Evolutionary conservation across 1,140 invertebrate genomes (phyloP).

Genomic region (Coptotermes formosanus): DNA sequence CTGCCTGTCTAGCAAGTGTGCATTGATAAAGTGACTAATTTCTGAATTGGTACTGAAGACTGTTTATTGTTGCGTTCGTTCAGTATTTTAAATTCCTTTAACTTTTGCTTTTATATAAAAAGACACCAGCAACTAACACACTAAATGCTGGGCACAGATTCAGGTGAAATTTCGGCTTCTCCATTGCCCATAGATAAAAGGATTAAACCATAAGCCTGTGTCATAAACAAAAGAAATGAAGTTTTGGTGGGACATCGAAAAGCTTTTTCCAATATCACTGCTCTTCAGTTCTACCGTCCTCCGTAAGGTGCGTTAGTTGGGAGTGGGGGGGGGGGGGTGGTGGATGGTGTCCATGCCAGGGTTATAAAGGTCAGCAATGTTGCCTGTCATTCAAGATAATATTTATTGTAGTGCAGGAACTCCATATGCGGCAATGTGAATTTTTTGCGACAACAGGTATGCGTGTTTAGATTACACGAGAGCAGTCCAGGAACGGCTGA

Average conservation of each 20-base stretch:
- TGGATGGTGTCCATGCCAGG: not conserved
- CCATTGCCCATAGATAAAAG: not conserved
- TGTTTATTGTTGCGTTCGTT: no score
- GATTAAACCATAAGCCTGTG: not conserved
- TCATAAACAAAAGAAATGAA: slow-evolving; percentile 3
- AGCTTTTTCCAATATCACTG: not conserved
- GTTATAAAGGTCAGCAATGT: not conserved
- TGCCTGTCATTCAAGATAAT: not conserved
- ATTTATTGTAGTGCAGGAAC: no score
- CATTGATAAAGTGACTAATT: no score
- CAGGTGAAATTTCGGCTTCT: not conserved
- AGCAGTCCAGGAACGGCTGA: no score
- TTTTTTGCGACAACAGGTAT: no score
- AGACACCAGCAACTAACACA: not conserved
- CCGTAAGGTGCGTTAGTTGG: not conserved
- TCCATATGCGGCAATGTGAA: no score
- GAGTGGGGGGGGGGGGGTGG: not conserved
- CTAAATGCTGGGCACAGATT: not conserved
- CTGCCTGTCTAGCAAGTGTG: no score
- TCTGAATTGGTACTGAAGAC: no score
- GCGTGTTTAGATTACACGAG: no score
- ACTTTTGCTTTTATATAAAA: not conserved
- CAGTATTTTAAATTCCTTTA: not conserved
- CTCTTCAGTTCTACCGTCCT: not conserved
- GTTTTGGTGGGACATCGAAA: not conserved